Evolutionary conservation across 2,888 invertebrate genomes (phyloP), one percentile per base, ranked within the genome.

Genomic region (Electrophaes corylata): DNA sequence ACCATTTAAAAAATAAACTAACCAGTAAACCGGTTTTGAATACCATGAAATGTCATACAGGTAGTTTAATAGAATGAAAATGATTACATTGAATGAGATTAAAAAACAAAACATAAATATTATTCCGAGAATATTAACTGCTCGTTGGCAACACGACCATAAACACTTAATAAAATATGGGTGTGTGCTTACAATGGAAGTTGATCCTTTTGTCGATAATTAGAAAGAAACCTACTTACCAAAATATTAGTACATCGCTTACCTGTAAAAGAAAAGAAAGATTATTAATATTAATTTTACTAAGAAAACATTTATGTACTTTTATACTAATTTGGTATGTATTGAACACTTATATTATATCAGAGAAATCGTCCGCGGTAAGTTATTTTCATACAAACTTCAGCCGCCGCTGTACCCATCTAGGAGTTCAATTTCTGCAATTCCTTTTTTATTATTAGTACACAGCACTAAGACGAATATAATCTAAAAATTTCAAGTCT

Each of bases 211-310:
- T 65, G 57, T 62, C 51, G 53, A 44, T 54, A 40, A 66, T 65
- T 54, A 51, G 33, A 16, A 16, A 16, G 11, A 54, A 35, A 51
- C 53, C 40, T 58, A 49, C 70, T 71, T 62, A 74, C 75, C 68
- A 37, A 70, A 65, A 54, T 53, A 37, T 16, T 47, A 23, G 53
- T 45, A 33, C 26, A 41, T 41, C 50, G 67, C 72, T 79, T 78
- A 81, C 81, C 80, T 81, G 78, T 56, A 81, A 81, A 69, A 60
- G 59, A 50, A 45, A 44, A 53, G 1, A 39, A 26, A 20, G 18
- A 14, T 26, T 40, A 31, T 31, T 18, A 14, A n/a, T n/a, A n/a
- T n/a, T n/a, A n/a, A n/a, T n/a, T n/a, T n/a, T n/a, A n/a, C n/a
- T n/a, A n/a, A n/a, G n/a, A n/a, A n/a, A n/a, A n/a, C n/a, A n/a